Evolutionary conservation across 2,113 vertebrate genomes (phyloP), one percentile per base, ranked within the genome.

Genomic region (Hippocampus abdominalis): DNA sequence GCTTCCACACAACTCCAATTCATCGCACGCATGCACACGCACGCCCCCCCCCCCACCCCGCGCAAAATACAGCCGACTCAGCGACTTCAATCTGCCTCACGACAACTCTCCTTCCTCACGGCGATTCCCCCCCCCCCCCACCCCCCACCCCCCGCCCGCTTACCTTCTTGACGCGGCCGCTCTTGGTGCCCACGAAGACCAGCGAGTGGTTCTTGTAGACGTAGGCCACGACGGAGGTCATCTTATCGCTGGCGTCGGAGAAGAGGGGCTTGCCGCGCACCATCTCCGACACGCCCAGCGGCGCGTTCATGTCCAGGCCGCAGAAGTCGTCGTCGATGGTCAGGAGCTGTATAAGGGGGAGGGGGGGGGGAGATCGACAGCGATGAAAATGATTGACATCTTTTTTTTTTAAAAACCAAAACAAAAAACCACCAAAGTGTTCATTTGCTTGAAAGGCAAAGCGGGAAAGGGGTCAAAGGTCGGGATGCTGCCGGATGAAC

Each of bases 181-280:
- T 95, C 83, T 96, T 96, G 70, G 96, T 98, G 66, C 97, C 97
- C 83, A 98, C 96, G 27, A 99, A 99, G 83, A 95, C 97, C 88
- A 99, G 88, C 6, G 97, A 98, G 86, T 99, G 96, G 82, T 98
- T 96, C 93, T 99, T 99, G 91, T 99, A 99, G 88, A 98, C 95
- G 0, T 99, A 99, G 1, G 95, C 96, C 0, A 97, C 96, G 80
- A 99, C 95, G 0, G 97, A 96, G 1, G 94, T 96, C 97, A 99
- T 96, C 81, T 96, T 95, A 89, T 99, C 97, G 3, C 88, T 74
- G 40, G 94, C 94, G 65, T 99, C 96, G 0, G 96, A 94, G 89
- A 96, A 96, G 77, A 99, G 92, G 0, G 97, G 95, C 66, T 94
- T 92, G 16, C 97, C 97, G 3, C 91, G 91, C 11, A 99, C 94